Base-by-base conservation (phyloP, 2,888 invertebrate species). In the Minunthozetes semirufus region DNA sequence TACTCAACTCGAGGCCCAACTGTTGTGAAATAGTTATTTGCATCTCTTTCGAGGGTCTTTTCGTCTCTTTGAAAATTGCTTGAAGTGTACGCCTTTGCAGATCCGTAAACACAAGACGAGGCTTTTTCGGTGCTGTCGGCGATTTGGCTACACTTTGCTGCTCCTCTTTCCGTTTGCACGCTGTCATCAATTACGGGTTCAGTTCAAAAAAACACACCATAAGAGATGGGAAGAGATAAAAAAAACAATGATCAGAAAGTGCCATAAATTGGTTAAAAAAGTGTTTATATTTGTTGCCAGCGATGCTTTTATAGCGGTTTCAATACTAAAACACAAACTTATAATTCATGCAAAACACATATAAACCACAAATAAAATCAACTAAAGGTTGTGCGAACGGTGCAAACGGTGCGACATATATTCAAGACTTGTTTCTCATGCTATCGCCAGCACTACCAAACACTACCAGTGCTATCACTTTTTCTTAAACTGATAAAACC, bases 61-160 rank as follows among this genome's bases (percentile, higher is more conserved):
- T 98, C 77, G 98, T 98, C 88, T 98, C 98, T 93, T 98, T 98
- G 90, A 98, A 98, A 89, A 98, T 98, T 88, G 97, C 98, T 89
- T 98, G 97, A 85, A 99, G 91, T 84, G 99, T 99, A 87, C 98
- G 92, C 85, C 99, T 90, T 88, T 99, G 99, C 83, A 99, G 93
- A 87, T 99, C 99, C 83, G 99, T 99, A 89, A 99, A 99, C 86
- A 99, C 99, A 86, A 99, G 90, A 83, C 99, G 93, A 80, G 99
- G 98, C 86, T 98, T 99, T 89, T 99, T 99, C 86, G 95, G 95
- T 81, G 94, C 92, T 53, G 76, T 79, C 74, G 76, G 77, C 33
- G 68, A 73, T 22, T 76, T 68, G 42, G 68, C 70, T n/a, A 42
- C 48, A 33, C 46, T 42, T 73, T 79, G 80, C 66, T 81, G 80